Evolutionary conservation across 2,888 invertebrate genomes (phyloP), one percentile per base, ranked within the genome.

Genomic region (Drosophila infuscata): DNA sequence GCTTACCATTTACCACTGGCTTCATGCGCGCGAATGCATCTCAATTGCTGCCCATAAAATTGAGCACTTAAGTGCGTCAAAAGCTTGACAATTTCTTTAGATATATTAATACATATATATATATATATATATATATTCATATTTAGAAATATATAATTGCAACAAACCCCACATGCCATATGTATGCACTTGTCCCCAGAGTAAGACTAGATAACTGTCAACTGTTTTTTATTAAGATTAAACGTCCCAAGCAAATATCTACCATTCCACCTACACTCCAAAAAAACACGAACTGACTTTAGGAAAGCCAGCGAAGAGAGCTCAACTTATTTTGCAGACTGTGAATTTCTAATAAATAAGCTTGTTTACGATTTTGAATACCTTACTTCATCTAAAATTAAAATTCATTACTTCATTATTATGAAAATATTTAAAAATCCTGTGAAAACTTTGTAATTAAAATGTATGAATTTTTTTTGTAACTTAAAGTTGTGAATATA

Each of bases 31-130:
- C 53, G 53, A 71, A 53, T 72, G 60, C 60, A 17, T 53, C 32
- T 57, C 58, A 41, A 66, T 52, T 63, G 77, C 56, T 11, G 43
- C 17, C 25, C 54, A 62, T 74, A 63, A 79, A 79, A 70, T 48
- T 53, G 41, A 41, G 48, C 70, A 78, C 67, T 77, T 66, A 65
- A 70, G 63, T 58, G 57, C 75, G 33, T 49, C 48, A 72, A 77
- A 66, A 61, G 25, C 54, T 63, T 72, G 61, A 53, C 51, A 68
- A 57, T 46, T 30, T 17, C 35, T 8, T 20, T 8, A 7, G 12
- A 20, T 20, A 20, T 46, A 15, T 46, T 15, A 15, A 46, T 8
- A 20, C 15, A 3, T 20, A 7, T 12, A 20, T 8, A 4, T 20
- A 17, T 15, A 17, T 36, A 36, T 17, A 36, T 36, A 36, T 7